A percentile compares a stretch with the other conserved stretches of the same genome.
These are phyloP conservation scores for Lepas anatifera DNA, from an alignment of 2,888 invertebrate species.

Conservation along the genomic window DNA sequence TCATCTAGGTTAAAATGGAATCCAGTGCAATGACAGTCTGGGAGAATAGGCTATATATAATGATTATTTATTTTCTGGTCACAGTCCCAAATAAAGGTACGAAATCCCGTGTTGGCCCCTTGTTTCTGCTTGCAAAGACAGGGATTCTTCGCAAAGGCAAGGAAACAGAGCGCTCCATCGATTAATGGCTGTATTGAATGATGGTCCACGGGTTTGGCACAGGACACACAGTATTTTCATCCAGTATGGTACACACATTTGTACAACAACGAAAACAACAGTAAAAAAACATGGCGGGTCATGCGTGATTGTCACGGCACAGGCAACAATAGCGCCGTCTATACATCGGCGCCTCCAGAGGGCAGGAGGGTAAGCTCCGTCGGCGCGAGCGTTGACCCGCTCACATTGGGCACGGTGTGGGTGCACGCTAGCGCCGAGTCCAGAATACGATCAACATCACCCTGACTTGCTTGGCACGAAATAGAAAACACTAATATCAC, in stretches of 20 bases:
- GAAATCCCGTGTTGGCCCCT: no score
- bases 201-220: constrained; percentile 2
- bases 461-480: constrained; percentile 11
- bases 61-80: no score
- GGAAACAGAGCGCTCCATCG: background rate
- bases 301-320: background rate
- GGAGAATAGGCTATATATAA: no score
- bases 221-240: background rate
- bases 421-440: background rate
- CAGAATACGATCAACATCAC: background rate
- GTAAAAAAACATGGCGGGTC: background rate
- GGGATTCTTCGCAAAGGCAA: no score
- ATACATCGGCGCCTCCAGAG: background rate
- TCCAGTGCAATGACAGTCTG: no score
- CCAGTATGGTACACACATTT: constrained; percentile 3
- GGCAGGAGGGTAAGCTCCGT: background rate
- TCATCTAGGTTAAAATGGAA: no score
- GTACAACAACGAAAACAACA: background rate
- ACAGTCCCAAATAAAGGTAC: no score
- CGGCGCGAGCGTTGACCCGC: background rate
- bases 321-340: background rate
- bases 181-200: constrained; percentile 10
- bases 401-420: background rate
- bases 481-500: constrained; percentile 12
- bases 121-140: no score